Evolutionary conservation across 2,888 invertebrate species (phyloP).

Genomic region (Andrena chrysosceles): DNA sequence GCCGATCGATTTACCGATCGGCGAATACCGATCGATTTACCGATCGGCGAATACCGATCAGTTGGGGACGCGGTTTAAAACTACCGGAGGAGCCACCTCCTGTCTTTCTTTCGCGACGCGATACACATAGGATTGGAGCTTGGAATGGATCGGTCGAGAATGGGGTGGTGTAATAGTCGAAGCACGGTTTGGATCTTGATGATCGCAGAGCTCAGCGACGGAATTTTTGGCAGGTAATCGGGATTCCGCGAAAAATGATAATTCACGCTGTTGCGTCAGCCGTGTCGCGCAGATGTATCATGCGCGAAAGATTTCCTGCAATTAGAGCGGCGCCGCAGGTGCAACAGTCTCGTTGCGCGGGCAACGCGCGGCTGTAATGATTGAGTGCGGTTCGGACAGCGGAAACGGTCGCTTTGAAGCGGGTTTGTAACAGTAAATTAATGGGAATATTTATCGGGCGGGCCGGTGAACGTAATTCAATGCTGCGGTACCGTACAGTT

Average conservation of each 20-base stretch:
- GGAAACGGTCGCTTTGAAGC: slow-evolving; percentile 13
- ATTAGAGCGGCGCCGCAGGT: slow-evolving; percentile 4
- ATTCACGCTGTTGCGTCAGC: background rate
- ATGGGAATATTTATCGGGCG: slow-evolving; percentile 1
- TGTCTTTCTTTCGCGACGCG: no score
- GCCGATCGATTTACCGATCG: no score
- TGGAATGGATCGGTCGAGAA: no score
- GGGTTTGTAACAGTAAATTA: slow-evolving; percentile 3
- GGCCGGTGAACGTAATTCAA: background rate
- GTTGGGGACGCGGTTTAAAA: no score
- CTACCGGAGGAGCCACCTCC: no score
- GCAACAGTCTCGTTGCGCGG: slow-evolving; percentile 13
- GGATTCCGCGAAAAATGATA: background rate
- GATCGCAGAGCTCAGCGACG: background rate
- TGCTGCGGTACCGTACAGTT: background rate
- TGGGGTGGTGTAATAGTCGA: no score
- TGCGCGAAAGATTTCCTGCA: slow-evolving; percentile 29
- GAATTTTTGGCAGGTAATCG: background rate
- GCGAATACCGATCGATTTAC: no score
- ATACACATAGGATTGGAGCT: no score
- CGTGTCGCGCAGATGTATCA: background rate
- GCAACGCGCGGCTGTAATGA: slow-evolving; percentile 14
- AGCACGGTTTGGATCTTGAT: no score
- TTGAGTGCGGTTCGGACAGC: background rate
- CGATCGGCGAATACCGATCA: no score